Evolutionary conservation across 1,140 invertebrate species (phyloP), one percentile per base, ranked within the genome.

Genomic region (Drosophila yakuba): DNA sequence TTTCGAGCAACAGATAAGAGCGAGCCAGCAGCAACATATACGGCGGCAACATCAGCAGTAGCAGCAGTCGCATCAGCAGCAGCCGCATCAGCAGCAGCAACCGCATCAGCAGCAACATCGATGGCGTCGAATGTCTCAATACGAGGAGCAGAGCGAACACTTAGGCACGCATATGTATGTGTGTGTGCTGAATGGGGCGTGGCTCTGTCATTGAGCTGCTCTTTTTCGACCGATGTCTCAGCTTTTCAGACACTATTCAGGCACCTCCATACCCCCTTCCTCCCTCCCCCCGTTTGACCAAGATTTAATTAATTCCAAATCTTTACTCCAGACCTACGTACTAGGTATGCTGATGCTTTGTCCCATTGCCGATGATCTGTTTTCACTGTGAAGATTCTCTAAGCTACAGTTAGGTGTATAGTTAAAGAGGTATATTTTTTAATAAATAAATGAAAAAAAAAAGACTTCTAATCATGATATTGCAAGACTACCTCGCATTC

Each of bases 111-210:
- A 39, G 38, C 38, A 39, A 39, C 38, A 39, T 47, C 58, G 72
- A 66, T 57, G 83, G 79, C 83, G 83, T 86, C 76, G 75, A 83
- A 86, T 88, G 84, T 86, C 83, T 86, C 79, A 88, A 86, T 82
- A 74, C 51, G 75, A 88, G 72, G 74, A 72, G 66, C 32, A 64
- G 44, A 48, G 20, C 72, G 66, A 20, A 48, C 80, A 78, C 80
- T 82, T 68, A 59, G 78, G 83, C 83, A 86, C 83, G 83, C 83
- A 88, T 77, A 51, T 69, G 81, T 75, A n/a, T n/a, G 81, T 77
- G 45, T 77, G 81, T 75, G 81, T 48, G 64, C 69, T 78, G 64
- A 82, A 86, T 78, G 82, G 73, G 80, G 81, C 82, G 78, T 85
- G 77, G 77, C 76, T 54, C 63, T 71, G 72, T 63, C 74, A 57